phyloP scores from a whole-genome alignment of 2,797 vertebrate species.

The Gallinago solitaria region DNA sequence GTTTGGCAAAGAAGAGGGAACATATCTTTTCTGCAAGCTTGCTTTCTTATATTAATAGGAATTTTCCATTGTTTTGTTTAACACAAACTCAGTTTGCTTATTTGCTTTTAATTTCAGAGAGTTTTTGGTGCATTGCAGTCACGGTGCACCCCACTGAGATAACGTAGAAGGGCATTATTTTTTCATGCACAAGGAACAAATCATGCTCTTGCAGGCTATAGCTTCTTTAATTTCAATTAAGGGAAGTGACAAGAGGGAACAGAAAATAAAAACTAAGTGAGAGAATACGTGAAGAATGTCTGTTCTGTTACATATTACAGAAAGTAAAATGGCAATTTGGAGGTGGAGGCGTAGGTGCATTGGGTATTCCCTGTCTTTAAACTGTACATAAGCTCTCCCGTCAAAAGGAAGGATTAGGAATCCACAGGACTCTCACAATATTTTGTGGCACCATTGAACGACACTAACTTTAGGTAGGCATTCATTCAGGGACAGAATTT shows the following conservation, averaged over 20 bases:
- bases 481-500: neutral
- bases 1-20: neutral
- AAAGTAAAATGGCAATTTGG: neutral
- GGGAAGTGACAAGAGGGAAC: neutral
- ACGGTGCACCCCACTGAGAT: conserved; percentile 7
- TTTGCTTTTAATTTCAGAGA: conserved; percentile 30
- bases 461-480: neutral
- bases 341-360: neutral
- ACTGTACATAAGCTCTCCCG: neutral
- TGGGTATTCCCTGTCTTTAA: neutral
- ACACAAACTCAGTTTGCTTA: neutral
- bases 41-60: neutral
- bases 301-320: neutral
- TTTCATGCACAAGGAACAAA: neutral
- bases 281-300: neutral
- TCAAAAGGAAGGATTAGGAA: neutral
- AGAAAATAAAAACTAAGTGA: neutral
- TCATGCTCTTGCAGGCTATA: neutral
- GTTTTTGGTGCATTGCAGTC: conserved; percentile 41
- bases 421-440: neutral
- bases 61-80: conserved; percentile 21
- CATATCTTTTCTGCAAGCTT: neutral
- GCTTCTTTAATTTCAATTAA: conserved; percentile 17
- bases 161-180: neutral
- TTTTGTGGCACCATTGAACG: neutral